Conservation (phyloP, 2,797 vertebrate genomes). For the Cynopterus sphinx region DNA sequence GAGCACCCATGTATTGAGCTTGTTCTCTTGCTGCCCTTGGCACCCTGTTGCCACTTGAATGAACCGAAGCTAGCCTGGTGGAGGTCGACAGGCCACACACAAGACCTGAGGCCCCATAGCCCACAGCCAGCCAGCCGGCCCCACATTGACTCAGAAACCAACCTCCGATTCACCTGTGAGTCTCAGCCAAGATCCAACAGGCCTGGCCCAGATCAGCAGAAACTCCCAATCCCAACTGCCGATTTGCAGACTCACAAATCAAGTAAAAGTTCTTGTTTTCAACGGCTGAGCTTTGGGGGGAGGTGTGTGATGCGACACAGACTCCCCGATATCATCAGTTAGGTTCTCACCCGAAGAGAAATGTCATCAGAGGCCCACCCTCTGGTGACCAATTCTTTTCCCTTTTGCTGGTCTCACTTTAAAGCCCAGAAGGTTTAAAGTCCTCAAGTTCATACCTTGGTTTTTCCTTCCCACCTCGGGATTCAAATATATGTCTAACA, state of each 20-base stretch:
- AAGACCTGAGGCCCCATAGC: rapidly evolving
- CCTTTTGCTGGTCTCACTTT: neutral
- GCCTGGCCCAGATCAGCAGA: neutral
- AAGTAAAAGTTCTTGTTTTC: neutral
- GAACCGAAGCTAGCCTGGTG: neutral
- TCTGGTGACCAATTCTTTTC: neutral
- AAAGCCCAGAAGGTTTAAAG: neutral
- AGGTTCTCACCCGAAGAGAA: neutral
- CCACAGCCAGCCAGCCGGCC: neutral
- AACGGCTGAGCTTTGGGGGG: neutral
- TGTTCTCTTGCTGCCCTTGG: too few species aligned
- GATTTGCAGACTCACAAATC: neutral
- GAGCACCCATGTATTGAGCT: rapidly evolving
- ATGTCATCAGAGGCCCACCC: neutral
- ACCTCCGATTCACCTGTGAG: neutral
- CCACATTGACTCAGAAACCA: neutral
- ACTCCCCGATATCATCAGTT: neutral
- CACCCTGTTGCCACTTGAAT: rapidly evolving
- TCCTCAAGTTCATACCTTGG: neutral
- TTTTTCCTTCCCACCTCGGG: neutral
- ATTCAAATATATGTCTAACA: constrained; percentile 21
- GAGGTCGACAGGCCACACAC: rapidly evolving
- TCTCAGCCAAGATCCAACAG: neutral
- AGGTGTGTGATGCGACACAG: too few species aligned
- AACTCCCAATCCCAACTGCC: neutral